Evolutionary conservation across 2,888 invertebrate species (phyloP).

Genomic region (Physocephala rufipes): DNA sequence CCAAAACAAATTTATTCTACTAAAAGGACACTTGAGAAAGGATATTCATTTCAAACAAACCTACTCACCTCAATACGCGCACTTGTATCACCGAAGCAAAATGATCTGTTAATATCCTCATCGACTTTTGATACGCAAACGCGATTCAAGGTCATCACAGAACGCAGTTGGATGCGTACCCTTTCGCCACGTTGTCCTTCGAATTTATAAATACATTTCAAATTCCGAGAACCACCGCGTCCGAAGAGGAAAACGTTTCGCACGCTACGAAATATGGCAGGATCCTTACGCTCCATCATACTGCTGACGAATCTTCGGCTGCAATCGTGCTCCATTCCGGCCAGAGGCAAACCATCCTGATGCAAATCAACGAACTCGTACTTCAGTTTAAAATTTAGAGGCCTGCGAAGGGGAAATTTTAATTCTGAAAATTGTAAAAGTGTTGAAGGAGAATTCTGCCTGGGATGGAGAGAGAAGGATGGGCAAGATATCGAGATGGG

Average conservation of each 20-base stretch:
- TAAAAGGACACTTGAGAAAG: too few species aligned
- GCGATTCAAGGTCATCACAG: constrained; percentile 73
- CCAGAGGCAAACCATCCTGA: constrained; percentile 83
- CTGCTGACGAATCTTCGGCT: constrained; percentile 80
- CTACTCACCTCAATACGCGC: constrained; percentile 75
- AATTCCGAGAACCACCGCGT: constrained; percentile 82
- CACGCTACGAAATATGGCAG: constrained; percentile 82
- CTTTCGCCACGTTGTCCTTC: constrained; percentile 85
- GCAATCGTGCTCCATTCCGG: constrained; percentile 74
- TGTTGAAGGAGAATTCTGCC: too few species aligned
- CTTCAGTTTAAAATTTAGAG: constrained; percentile 83
- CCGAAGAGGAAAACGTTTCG: constrained; percentile 87
- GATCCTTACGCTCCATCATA: constrained; percentile 68
- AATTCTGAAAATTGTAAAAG: too few species aligned
- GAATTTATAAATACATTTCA: constrained; percentile 89
- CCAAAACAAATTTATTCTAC: too few species aligned
- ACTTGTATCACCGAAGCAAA: constrained; percentile 76
- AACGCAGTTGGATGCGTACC: constrained; percentile 79
- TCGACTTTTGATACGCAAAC: constrained; percentile 63
- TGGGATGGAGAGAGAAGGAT: too few species aligned
- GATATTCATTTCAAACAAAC: too few species aligned
- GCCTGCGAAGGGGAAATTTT: constrained; percentile 68
- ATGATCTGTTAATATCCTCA: constrained; percentile 74
- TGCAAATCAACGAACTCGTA: constrained; percentile 91
- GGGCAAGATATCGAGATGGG: too few species aligned